phyloP scores from a whole-genome alignment of 1,140 invertebrate genomes.

The Zaprionus inermis region DNA sequence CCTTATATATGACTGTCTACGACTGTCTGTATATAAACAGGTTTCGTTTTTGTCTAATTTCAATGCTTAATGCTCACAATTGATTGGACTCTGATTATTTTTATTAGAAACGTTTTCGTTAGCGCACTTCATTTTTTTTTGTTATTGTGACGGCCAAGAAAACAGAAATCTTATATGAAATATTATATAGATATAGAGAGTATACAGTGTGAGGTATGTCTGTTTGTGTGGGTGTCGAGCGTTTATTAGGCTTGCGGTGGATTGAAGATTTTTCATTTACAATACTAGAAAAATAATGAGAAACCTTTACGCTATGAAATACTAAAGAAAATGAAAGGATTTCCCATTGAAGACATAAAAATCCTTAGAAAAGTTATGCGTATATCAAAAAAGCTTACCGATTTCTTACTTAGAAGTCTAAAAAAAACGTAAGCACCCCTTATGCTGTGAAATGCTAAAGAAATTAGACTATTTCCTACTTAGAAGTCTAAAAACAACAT shows the following conservation, averaged over 20 bases:
- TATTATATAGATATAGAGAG: background rate
- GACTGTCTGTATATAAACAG: constrained; percentile 58
- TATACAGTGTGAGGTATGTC: background rate
- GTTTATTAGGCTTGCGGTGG: background rate
- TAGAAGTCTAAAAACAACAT: no score
- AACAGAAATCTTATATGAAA: background rate
- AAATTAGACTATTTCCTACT: no score
- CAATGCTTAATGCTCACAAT: constrained; percentile 75
- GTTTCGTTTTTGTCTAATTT: constrained; percentile 67
- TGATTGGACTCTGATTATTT: constrained; percentile 72
- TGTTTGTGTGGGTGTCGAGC: background rate
- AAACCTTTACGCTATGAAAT: no score
- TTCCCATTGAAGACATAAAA: no score
- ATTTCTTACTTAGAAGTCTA: no score
- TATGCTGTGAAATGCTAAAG: no score
- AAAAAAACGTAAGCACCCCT: no score
- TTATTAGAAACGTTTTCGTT: constrained; percentile 49
- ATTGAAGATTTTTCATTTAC: background rate
- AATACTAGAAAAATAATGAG: no score
- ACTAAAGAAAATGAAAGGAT: background rate
- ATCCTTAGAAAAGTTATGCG: no score
- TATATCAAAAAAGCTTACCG: no score
- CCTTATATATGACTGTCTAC: background rate
- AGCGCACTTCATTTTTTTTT: constrained; percentile 40
- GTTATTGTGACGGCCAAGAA: constrained; percentile 2